Evolutionary conservation across 2,888 invertebrate genomes (phyloP).

Genomic region (Cerceris rybyensis): DNA sequence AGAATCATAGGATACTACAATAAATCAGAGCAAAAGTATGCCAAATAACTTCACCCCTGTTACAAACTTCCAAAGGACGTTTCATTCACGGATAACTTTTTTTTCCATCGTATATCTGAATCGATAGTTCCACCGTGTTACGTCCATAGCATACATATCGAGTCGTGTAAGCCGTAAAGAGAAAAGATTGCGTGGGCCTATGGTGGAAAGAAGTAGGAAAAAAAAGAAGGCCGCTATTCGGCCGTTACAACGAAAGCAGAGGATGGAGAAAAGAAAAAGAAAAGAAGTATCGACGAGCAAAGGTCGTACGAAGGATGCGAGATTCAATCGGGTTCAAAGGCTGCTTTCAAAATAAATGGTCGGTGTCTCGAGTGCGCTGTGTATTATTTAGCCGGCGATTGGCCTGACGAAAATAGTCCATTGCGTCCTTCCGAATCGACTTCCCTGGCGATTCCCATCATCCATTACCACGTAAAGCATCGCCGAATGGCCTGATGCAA

Average conservation of each 20-base stretch:
- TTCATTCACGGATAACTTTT: not conserved
- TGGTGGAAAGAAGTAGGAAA: not conserved
- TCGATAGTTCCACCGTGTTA: not conserved
- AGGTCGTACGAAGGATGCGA: constrained; percentile 32
- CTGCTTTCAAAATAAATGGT: constrained; percentile 48
- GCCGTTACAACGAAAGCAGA: not conserved
- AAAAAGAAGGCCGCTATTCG: not conserved
- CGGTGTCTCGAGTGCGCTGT: constrained; percentile 11
- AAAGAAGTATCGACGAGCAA: constrained; percentile 15
- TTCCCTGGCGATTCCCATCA: constrained; percentile 13
- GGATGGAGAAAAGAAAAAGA: constrained; percentile 6
- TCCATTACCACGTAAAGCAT: constrained; percentile 13
- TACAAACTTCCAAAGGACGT: not conserved
- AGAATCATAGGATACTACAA: too few species aligned
- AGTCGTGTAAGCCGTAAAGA: not conserved
- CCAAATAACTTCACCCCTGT: too few species aligned
- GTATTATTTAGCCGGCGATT: constrained; percentile 45
- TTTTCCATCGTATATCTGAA: not conserved
- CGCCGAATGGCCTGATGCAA: constrained; percentile 2
- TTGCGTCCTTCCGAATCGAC: constrained; percentile 31
- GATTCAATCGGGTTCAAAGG: constrained; percentile 53
- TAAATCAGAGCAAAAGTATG: too few species aligned
- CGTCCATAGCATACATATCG: not conserved
- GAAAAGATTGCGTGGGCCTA: not conserved
- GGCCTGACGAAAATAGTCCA: constrained; percentile 30